These are phyloP conservation scores for Cyphomyrus plagiostoma DNA, from an alignment of 2,113 vertebrate genomes.

Conservation along the genomic window DNA sequence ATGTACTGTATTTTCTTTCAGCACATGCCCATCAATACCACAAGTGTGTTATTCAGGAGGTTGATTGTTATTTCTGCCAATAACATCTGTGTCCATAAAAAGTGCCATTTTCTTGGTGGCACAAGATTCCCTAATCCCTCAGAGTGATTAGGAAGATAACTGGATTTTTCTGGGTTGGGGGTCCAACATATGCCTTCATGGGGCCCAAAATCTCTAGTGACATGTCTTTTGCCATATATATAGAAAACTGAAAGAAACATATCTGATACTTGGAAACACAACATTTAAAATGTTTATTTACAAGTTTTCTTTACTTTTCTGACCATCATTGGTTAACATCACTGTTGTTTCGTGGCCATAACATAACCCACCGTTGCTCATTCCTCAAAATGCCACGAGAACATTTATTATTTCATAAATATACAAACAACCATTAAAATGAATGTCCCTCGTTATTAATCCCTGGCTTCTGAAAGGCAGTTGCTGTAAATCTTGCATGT, in stretches of 20 bases:
- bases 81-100: background rate
- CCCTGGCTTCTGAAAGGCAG: background rate
- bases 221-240: background rate
- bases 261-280: background rate
- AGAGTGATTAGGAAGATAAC: background rate
- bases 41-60: background rate
- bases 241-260: background rate
- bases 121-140: background rate
- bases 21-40: background rate
- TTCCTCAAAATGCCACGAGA: background rate
- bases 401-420: background rate
- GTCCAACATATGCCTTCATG: background rate
- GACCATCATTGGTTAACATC: background rate
- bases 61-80: background rate
- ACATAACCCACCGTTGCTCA: background rate
- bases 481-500: background rate
- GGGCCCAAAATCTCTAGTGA: background rate
- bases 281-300: background rate
- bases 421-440: slow-evolving; percentile 6
- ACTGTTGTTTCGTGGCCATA: background rate
- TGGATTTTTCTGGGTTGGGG: background rate
- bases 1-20: background rate
- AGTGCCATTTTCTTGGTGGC: background rate
- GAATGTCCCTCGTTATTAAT: background rate
- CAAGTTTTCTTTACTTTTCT: background rate